Percentiles rank a stretch among this genome's conserved stretches.
Evolutionary conservation across 2,888 invertebrate genomes (phyloP).

Genomic region (Gymnosoma rotundatum): DNA sequence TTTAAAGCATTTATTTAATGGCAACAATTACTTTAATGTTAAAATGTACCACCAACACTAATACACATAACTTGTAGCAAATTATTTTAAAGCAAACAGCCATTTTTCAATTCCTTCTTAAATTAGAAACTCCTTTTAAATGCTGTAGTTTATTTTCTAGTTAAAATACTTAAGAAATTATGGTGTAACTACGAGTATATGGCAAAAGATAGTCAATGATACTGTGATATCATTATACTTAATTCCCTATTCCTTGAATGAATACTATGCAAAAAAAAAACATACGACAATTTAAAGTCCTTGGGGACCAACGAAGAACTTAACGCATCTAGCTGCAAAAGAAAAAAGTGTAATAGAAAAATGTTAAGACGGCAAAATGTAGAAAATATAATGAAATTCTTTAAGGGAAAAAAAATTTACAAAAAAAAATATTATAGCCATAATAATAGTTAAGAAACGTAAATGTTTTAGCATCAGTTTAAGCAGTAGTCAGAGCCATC

Average conservation of each 20-base stretch:
- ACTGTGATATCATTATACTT: slow-evolving; percentile 64
- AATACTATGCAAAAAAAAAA: slow-evolving; percentile 22
- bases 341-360: slow-evolving; percentile 46
- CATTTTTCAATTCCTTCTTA: slow-evolving; percentile 2
- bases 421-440: slow-evolving; percentile 22
- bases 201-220: slow-evolving; percentile 56
- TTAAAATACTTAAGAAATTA: slow-evolving; percentile 42
- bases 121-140: slow-evolving; percentile 13
- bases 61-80: neutral
- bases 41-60: slow-evolving; percentile 7
- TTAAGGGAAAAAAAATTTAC: slow-evolving; percentile 33
- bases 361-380: slow-evolving; percentile 39
- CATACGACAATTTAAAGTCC: slow-evolving; percentile 66
- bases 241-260: slow-evolving; percentile 42
- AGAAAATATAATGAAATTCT: slow-evolving; percentile 62
- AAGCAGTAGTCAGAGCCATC: slow-evolving; percentile 8
- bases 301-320: slow-evolving; percentile 43
- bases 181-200: too few relatives aligned
- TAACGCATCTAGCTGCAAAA: slow-evolving; percentile 12
- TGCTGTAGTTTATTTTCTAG: neutral
- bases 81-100: neutral
- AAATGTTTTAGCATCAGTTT: neutral
- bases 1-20: slow-evolving; percentile 62
- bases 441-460: slow-evolving; percentile 7
- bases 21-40: slow-evolving; percentile 51